phyloP scores from a whole-genome alignment of 35 echinoderm and acorn worm genomes.

The Heliocidaris erythrogramma region DNA sequence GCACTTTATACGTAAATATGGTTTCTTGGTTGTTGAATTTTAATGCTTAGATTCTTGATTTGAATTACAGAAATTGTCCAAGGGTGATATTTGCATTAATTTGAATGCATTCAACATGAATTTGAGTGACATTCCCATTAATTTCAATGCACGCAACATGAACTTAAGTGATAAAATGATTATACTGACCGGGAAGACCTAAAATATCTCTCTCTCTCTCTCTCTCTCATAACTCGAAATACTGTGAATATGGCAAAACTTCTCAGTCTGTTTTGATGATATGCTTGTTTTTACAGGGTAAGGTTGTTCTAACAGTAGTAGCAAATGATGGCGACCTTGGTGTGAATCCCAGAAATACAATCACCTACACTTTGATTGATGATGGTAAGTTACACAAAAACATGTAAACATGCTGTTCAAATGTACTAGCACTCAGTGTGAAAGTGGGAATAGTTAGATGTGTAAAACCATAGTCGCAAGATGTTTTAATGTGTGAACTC shows the following conservation, averaged over 20 bases:
- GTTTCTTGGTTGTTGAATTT: too few species aligned
- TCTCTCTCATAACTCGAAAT: neutral
- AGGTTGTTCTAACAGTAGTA: neutral
- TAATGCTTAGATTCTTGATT: too few species aligned
- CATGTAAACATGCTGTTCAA: neutral
- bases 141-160: too few species aligned
- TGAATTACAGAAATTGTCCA: too few species aligned
- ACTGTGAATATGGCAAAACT: neutral
- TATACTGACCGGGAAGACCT: too few species aligned
- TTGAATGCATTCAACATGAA: too few species aligned
- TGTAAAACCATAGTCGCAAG: neutral
- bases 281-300: neutral
- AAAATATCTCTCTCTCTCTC: neutral
- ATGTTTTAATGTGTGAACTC: neutral
- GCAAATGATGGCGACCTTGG: conserved; percentile 4
- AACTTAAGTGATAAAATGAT: too few species aligned
- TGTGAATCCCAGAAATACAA: neutral
- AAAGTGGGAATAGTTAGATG: too few species aligned
- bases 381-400: neutral
- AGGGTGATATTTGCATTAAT: too few species aligned
- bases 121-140: too few species aligned
- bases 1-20: too few species aligned
- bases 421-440: too few species aligned
- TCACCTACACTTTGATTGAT: neutral
- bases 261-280: neutral